A percentile compares a stretch with the other conserved stretches of the same genome.
Evolutionary conservation across 2,113 vertebrate species (phyloP).

Genomic region (Labrus mixtus): DNA sequence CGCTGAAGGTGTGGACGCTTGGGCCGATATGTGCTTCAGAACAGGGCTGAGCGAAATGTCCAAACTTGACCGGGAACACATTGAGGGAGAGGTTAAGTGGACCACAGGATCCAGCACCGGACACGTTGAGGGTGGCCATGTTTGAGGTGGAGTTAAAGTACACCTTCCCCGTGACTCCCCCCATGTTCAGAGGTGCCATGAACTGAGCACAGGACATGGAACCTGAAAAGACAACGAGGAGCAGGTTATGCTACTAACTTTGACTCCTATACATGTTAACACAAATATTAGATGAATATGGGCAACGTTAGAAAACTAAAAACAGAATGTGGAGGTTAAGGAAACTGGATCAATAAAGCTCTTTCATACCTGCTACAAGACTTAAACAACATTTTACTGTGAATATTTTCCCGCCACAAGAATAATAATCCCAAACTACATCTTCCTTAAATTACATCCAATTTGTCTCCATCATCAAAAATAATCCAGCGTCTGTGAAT

Average conservation of each 20-base stretch:
- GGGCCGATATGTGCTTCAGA: conserved; percentile 73
- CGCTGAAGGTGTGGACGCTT: conserved; percentile 61
- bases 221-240: conserved; percentile 62
- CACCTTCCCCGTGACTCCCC: conserved; percentile 79
- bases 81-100: conserved; percentile 74
- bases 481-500: too few species aligned
- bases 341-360: too few species aligned
- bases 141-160: conserved; percentile 66
- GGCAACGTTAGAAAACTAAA: too few species aligned
- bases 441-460: too few species aligned
- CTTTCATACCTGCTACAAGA: too few species aligned
- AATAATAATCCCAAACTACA: too few species aligned
- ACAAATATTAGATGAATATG: too few species aligned
- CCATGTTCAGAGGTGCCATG: conserved; percentile 82
- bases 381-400: too few species aligned
- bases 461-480: too few species aligned
- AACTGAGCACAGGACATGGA: conserved; percentile 64
- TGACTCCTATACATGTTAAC: too few species aligned
- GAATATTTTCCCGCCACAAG: too few species aligned
- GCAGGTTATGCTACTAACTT: background rate
- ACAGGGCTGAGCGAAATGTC: conserved; percentile 80
- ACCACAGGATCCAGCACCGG: conserved; percentile 66
- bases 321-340: too few species aligned
- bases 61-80: conserved; percentile 83
- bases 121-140: conserved; percentile 68